A percentile compares a stretch with the other conserved stretches of the same genome.
These are phyloP conservation scores for Onchidella celtica DNA, from an alignment of 2,888 invertebrate genomes.

Conservation along the genomic window DNA sequence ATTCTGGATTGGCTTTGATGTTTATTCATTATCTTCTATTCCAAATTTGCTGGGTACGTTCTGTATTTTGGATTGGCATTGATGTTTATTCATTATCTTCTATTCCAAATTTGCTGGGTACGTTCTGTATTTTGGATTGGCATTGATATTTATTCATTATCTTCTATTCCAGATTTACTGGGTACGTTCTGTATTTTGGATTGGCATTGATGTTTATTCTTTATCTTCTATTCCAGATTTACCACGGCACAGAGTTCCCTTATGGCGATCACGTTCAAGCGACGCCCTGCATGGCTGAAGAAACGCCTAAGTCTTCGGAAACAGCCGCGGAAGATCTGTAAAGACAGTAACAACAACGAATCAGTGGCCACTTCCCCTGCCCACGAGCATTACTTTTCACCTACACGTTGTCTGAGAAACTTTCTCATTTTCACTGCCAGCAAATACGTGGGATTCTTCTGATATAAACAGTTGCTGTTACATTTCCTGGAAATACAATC, in stretches of 20 bases:
- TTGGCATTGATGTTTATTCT: not conserved
- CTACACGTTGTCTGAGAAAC: not conserved
- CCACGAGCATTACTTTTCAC: not conserved
- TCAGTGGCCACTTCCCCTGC: not conserved
- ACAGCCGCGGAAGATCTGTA: not conserved
- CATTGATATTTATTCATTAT: not conserved
- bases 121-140: no score
- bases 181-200: not conserved
- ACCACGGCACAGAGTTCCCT: no score
- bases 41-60: no score
- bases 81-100: no score
- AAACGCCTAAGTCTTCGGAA: not conserved
- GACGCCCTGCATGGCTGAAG: constrained; percentile 23
- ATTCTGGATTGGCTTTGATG: no score
- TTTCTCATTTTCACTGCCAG: constrained; percentile 14
- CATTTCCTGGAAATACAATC: not conserved
- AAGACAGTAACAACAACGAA: not conserved
- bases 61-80: no score
- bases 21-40: no score
- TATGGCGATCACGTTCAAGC: constrained; percentile 45
- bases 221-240: not conserved
- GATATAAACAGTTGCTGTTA: not conserved
- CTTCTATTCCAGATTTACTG: not conserved
- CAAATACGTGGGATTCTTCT: constrained; percentile 25
- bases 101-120: no score